These are phyloP conservation scores for Nudaria mundana DNA, from an alignment of 2,888 invertebrate species.

Conservation along the genomic window DNA sequence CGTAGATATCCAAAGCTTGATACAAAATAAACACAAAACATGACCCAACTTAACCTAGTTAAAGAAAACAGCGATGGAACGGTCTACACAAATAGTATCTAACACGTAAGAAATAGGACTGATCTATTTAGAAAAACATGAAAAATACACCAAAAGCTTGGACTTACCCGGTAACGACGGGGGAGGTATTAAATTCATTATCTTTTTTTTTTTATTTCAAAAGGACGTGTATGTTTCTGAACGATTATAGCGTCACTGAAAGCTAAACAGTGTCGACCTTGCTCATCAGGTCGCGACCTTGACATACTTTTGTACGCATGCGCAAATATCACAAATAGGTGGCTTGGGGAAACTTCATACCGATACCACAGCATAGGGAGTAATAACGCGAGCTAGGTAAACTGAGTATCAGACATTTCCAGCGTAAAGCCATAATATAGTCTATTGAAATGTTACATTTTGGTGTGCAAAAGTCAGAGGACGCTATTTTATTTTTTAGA, in stretches of 20 bases:
- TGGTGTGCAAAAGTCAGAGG: no score
- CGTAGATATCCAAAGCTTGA: no score
- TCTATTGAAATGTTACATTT: no score
- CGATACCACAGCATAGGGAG: no score
- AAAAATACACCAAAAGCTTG: no score
- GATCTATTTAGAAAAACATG: neutral
- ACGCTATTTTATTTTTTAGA: no score
- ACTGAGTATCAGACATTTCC: no score
- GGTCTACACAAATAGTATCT: neutral
- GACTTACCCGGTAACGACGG: conserved; percentile 50
- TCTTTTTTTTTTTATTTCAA: conserved; percentile 4
- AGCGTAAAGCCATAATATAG: no score
- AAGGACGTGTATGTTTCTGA: conserved; percentile 13
- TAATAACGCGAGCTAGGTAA: no score
- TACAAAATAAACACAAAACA: neutral
- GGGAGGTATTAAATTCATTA: conserved; percentile 57
- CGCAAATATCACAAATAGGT: conserved; percentile 33
- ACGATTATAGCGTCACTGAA: conserved; percentile 39
- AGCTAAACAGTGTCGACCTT: conserved; percentile 72
- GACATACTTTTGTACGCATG: conserved; percentile 68
- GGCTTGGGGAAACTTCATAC: conserved; percentile 27
- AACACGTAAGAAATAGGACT: neutral
- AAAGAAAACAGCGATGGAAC: neutral
- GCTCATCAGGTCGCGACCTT: conserved; percentile 63
- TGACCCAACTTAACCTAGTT: conserved; percentile 4